Evolutionary conservation across 2,113 vertebrate genomes (phyloP).

Genomic region (Pao palembangensis): DNA sequence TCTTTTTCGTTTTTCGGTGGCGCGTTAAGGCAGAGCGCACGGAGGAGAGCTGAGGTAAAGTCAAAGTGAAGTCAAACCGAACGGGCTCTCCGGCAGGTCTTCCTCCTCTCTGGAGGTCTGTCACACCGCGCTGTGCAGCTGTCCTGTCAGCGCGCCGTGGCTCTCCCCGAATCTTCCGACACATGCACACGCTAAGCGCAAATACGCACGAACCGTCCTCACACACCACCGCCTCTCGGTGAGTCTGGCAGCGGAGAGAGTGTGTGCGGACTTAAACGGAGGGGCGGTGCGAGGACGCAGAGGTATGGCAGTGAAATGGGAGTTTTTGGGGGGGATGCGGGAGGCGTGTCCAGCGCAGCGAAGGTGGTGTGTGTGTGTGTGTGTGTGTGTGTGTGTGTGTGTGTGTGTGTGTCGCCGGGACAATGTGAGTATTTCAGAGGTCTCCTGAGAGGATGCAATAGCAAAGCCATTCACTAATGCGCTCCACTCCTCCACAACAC

Average conservation of each 20-base stretch:
- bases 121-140: conserved; percentile 4
- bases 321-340: conserved; percentile 54
- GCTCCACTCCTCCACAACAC: conserved; percentile 50
- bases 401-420: conserved; percentile 21
- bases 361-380: conserved; percentile 41
- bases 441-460: conserved; percentile 71
- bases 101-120: conserved; percentile 16
- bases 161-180: conserved; percentile 15
- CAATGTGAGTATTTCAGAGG: conserved; percentile 55
- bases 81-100: not conserved
- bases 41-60: conserved; percentile 18
- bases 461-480: conserved; percentile 68
- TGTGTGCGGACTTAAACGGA: conserved; percentile 54
- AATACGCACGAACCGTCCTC: conserved; percentile 34
- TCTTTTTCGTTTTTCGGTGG: conserved; percentile 21
- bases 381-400: conserved; percentile 21
- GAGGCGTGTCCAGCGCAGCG: conserved; percentile 58
- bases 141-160: conserved; percentile 15
- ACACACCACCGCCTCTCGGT: conserved; percentile 40
- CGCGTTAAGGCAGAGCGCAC: conserved; percentile 31
- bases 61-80: not conserved
- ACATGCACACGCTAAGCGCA: conserved; percentile 29
- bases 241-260: conserved; percentile 48
- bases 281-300: conserved; percentile 69
- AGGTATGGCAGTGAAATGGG: conserved; percentile 64